Conservation (phyloP, 2,113 vertebrate genomes). For the Brachirus orientalis region DNA sequence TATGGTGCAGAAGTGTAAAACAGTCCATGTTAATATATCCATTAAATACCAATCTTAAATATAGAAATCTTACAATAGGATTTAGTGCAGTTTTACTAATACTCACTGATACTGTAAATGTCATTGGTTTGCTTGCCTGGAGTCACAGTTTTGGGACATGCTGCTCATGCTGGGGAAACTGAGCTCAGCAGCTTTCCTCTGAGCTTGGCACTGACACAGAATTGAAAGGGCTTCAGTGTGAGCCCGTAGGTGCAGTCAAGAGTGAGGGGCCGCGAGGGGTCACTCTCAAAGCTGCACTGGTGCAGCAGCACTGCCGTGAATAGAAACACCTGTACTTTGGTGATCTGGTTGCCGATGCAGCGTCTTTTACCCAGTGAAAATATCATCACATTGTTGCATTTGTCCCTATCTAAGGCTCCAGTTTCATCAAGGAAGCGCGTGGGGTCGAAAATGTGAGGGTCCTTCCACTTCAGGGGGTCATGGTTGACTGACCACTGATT, state of each 20-base stretch:
- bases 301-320: conserved; percentile 85
- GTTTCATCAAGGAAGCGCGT: conserved; percentile 80
- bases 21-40: conserved; percentile 33
- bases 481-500: conserved; percentile 93
- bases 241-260: conserved; percentile 84
- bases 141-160: conserved; percentile 53
- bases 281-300: conserved; percentile 83
- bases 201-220: conserved; percentile 74
- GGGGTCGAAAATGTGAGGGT: conserved; percentile 85
- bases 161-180: conserved; percentile 79
- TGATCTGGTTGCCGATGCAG: conserved; percentile 86
- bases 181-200: conserved; percentile 78
- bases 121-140: conserved; percentile 60
- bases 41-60: conserved; percentile 80
- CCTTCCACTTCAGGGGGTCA: conserved; percentile 84
- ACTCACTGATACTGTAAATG: conserved; percentile 69
- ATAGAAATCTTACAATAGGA: conserved; percentile 60
- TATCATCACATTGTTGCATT: conserved; percentile 82
- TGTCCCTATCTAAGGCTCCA: conserved; percentile 78
- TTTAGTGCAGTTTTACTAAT: conserved; percentile 75
- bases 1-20: conserved; percentile 53
- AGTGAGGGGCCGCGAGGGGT: conserved; percentile 73
- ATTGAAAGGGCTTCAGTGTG: conserved; percentile 80
- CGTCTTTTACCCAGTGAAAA: conserved; percentile 87
- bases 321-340: conserved; percentile 86